These are phyloP conservation scores for Catharus fuscescens DNA, from an alignment of 2,113 vertebrate species.

Conservation along the genomic window DNA sequence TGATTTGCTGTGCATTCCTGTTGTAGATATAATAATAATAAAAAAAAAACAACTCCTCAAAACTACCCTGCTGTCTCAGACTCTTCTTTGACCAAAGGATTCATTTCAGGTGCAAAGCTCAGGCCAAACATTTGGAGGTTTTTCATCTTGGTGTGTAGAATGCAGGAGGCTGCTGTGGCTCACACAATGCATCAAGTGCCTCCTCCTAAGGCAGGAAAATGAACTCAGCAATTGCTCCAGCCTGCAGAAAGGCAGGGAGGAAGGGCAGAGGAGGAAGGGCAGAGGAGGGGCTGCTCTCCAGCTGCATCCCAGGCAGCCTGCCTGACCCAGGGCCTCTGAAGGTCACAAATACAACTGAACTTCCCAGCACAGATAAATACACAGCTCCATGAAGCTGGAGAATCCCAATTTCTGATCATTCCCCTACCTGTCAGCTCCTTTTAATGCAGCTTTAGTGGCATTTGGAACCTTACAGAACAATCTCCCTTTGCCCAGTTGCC, in stretches of 20 bases:
- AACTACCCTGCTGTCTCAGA: not conserved
- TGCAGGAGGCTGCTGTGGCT: not conserved
- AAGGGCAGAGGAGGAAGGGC: not conserved
- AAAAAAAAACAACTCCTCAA: not conserved
- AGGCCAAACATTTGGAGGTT: not conserved
- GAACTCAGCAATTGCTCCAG: not conserved
- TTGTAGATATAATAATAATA: not conserved
- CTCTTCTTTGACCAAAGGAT: not conserved
- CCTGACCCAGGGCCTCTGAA: not conserved
- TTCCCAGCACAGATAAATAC: slow-evolving; percentile 17
- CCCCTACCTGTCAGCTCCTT: not conserved
- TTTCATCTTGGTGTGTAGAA: not conserved
- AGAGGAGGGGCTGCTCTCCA: not conserved
- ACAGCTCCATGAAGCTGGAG: not conserved
- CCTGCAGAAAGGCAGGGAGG: not conserved
- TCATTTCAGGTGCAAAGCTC: not conserved
- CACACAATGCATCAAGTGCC: not conserved
- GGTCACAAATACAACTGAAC: slow-evolving; percentile 24
- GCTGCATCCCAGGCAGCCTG: not conserved
- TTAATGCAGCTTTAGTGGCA: not conserved
- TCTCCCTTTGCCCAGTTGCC: not conserved
- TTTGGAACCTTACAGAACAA: not conserved
- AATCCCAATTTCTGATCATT: not conserved
- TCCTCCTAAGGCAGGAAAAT: not conserved
- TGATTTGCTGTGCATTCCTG: not conserved